phyloP scores from a whole-genome alignment of 2,113 vertebrate species.

The Aramus guarauna region DNA sequence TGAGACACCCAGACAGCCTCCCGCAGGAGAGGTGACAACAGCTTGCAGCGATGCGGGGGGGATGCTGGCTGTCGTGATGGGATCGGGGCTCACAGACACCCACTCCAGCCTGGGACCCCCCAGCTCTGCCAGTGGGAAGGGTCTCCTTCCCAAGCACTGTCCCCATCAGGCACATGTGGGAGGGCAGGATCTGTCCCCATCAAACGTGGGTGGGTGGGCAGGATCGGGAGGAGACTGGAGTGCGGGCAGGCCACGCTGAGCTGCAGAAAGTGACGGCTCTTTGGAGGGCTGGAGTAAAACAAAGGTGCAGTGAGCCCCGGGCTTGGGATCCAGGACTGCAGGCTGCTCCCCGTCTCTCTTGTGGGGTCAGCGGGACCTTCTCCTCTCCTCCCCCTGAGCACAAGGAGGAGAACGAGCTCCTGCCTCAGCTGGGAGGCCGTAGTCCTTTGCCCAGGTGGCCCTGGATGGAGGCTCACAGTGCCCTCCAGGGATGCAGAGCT shows the following conservation, averaged over 20 bases:
- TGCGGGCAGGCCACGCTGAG: background rate
- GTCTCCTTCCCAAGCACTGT: background rate
- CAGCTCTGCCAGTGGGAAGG: background rate
- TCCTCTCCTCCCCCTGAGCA: background rate
- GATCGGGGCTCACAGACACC: background rate
- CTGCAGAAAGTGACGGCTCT: background rate
- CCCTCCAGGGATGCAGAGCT: background rate
- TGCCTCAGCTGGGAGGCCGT: background rate
- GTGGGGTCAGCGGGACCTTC: background rate
- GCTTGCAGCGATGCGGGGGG: background rate
- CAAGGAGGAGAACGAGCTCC: background rate
- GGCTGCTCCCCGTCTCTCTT: background rate
- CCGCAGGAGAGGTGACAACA: background rate
- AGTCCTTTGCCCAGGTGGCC: background rate
- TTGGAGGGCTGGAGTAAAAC: background rate
- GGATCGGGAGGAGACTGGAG: fast-evolving
- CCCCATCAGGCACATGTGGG: background rate
- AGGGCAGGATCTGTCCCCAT: background rate
- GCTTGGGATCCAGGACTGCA: background rate
- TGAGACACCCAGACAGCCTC: background rate
- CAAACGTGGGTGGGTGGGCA: background rate
- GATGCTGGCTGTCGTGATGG: background rate
- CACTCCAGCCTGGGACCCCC: background rate
- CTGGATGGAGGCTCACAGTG: background rate
- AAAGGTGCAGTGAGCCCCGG: background rate